Base-by-base conservation (phyloP, 2,113 vertebrate species). In the Ailurus styani region DNA sequence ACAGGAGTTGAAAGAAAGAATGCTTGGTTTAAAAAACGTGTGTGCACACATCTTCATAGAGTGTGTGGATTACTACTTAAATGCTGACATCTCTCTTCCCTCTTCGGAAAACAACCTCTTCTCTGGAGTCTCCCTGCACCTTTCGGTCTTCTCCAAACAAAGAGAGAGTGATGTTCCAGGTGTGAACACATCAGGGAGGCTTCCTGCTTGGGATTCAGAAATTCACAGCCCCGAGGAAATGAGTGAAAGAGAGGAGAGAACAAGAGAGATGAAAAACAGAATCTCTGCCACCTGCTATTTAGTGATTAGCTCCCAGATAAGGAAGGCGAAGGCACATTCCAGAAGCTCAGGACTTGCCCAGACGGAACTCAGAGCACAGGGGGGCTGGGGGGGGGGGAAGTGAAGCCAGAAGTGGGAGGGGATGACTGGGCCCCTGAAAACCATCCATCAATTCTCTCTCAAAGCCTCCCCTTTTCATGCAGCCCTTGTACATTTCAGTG, bases 231-330 rank as follows among this genome's bases (percentile, higher is more conserved):
- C 54, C 2, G 47, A 96, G 97, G 96, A 73, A 98, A 97, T 92
- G 95, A 98, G 97, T 95, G 96, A 96, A 97, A 98, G 96, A 98
- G 97, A 97, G 88, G 77, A 88, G 77, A 78, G 93, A 94, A 93
- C 95, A 89, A 97, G 96, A 93, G 97, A 98, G 96, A 98, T 98
- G 98, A 98, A 98, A 98, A 98, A 97, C 88, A 98, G 98, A 98
- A 97, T 97, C 98, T 97, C 96, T 29, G 72, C 97, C 98, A 99
- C 98, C 99, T 99, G 99, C 98, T 98, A 52, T 98, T 97, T 99
- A 99, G 98, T 98, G 99, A 99, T 99, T 37, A 88, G 97, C 97
- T 98, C 96, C 96, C 54, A 97, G 98, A 99, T 99, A 99, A 99
- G 98, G 97, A 95, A 98, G 98, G 88, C 98, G 88, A 96, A 98